These are phyloP conservation scores for Listrodromus nycthemerus DNA, from an alignment of 2,888 invertebrate genomes.

Conservation along the genomic window DNA sequence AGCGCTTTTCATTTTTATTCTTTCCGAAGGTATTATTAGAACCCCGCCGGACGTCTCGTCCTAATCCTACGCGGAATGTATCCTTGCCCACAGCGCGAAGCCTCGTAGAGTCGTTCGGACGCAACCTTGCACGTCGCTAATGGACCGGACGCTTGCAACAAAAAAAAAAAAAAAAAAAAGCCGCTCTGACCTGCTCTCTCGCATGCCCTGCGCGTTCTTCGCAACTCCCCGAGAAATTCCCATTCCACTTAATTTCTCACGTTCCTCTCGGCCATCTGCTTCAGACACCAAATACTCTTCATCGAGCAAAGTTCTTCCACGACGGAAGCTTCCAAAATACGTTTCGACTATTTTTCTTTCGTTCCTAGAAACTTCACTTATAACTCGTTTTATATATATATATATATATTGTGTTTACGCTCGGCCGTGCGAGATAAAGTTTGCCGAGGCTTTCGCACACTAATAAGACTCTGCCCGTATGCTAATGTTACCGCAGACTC, in stretches of 20 bases:
- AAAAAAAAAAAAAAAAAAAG: slow-evolving; percentile 11
- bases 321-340: not conserved
- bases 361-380: not conserved
- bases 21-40: not conserved
- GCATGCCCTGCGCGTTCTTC: not conserved
- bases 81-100: slow-evolving; percentile 21
- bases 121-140: slow-evolving; percentile 56
- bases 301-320: not conserved
- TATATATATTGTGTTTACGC: slow-evolving; percentile 42
- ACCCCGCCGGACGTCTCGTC: slow-evolving; percentile 14
- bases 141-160: slow-evolving; percentile 43
- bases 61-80: slow-evolving; percentile 55
- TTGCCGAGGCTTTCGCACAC: slow-evolving; percentile 44
- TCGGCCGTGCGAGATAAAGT: slow-evolving; percentile 56
- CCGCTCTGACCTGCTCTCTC: slow-evolving; percentile 42
- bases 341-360: not conserved
- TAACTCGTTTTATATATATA: not conserved
- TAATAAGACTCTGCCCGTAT: slow-evolving; percentile 60
- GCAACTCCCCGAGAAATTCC: slow-evolving; percentile 11
- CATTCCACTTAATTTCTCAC: slow-evolving; percentile 22
- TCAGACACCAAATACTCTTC: not conserved
- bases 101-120: slow-evolving; percentile 27
- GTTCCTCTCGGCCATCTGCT: slow-evolving; percentile 19
- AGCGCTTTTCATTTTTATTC: not conserved
- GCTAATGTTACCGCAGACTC: slow-evolving; percentile 19